Base-by-base conservation (phyloP, 2,888 invertebrate genomes). In the Pyralis farinalis region DNA sequence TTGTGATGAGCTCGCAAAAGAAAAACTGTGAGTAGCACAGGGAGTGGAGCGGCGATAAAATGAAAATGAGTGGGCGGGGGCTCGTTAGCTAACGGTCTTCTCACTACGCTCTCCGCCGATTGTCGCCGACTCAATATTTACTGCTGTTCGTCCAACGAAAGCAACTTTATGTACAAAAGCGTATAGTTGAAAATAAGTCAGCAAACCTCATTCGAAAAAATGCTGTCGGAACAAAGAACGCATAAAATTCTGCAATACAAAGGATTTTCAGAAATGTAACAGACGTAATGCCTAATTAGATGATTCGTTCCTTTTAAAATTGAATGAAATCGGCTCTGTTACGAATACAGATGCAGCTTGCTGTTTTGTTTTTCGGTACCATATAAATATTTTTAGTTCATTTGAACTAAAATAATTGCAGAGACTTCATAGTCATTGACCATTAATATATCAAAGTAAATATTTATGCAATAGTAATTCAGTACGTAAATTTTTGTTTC, bases 251-350 rank as follows among this genome's bases (percentile, higher is more conserved):
- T 77, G 74, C 78, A 77, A 70, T 77, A 82, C 84, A 85, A 83
- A 85, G 83, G 80, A 79, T 75, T 84, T 81, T 78, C 74, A 74
- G 76, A 79, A 76, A 76, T 76, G 76, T 81, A 66, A 80, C 76
- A 78, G 77, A 79, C 78, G 75, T 79, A 77, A 83, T 80, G 74
- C 73, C 77, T 85, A 85, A 85, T 85, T 86, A 84, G 76, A 79
- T 79, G 74, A 77, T 71, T 78, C 70, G 67, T 66, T 72, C 58
- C 59, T 64, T 63, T 61, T 53, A 55, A 54, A 68, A 51, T 49
- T 49, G 50, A 43, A 46, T 48, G 12, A 7, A 25, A 25, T 25
- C 31, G 31, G 5, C 6, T 31, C 8, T 31, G 6, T 12, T 31
- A 4, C 2, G 29, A 31, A 31, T 12, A 31, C 7, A 31, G 12